Evolutionary conservation across 2,888 invertebrate genomes (phyloP), one percentile per base, ranked within the genome.

Genomic region (Labia minor): DNA sequence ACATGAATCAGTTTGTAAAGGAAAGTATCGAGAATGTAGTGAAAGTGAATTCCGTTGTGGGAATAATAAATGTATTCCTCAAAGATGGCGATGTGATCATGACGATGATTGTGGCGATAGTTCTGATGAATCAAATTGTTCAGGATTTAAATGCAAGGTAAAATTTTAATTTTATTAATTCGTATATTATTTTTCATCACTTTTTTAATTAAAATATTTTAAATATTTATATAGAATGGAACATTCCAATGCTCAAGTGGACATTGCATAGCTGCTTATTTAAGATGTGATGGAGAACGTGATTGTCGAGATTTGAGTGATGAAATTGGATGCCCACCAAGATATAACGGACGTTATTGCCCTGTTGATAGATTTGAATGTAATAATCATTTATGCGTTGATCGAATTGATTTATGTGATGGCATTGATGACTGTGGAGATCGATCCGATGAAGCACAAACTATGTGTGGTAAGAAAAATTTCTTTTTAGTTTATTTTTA

Each of bases 21-120:
- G 88, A 66, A 83, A 82, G 68, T 95, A 94, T 77, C 82, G 97
- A 19, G 88, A 91, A 67, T 97, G 96, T 74, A 95, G 95, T 0
- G 95, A 96, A 76, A 93, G 92, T 0, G 95, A 95, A 75, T 95
- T 93, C 82, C 85, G 84, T 66, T 95, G 95, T 74, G 84, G 81
- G 63, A 94, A 94, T 74, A 90, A 91, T 49, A 92, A 92, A 74
- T 95, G 95, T 75, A 92, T 96, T 65, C 93, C 95, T 0, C 88
- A 89, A 0, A 82, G 95, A 69, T 95, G 95, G 94, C 85, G 92
- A 61, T 97, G 97, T 77, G 96, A 97, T 75, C 92, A 92, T 77
- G 95, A 96, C 76, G 93, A 96, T 75, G 97, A 98, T 76, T 98
- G 97, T 74, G 94, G 95, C 0, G 97, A 98, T 77, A 90, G 90